phyloP scores from a whole-genome alignment of 2,113 vertebrate genomes.

The Thermophis baileyi region DNA sequence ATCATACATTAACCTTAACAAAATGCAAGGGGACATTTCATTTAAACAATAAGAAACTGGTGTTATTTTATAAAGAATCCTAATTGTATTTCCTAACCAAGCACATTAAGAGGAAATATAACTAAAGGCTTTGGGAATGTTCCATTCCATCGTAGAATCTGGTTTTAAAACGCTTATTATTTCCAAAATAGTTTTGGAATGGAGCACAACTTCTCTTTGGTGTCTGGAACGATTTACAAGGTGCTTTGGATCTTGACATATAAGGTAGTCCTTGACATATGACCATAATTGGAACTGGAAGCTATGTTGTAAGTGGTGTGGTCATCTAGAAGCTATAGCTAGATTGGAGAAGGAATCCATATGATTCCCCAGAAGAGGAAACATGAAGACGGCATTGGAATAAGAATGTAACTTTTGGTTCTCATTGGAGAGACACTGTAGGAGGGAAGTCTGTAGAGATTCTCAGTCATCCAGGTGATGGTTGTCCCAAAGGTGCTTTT shows the following conservation, averaged over 20 bases:
- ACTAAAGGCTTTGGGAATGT: background rate
- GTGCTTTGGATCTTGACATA: background rate
- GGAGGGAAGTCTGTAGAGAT: no score
- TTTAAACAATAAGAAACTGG: background rate
- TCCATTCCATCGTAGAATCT: background rate
- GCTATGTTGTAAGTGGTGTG: background rate
- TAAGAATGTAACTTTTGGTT: background rate
- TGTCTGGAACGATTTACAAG: background rate
- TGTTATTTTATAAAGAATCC: background rate
- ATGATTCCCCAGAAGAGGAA: no score
- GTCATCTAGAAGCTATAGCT: no score
- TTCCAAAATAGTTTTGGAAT: background rate
- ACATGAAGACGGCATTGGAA: no score
- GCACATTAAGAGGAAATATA: background rate
- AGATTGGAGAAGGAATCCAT: no score
- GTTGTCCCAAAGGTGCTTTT: no score
- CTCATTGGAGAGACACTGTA: no score
- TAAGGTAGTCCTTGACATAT: background rate
- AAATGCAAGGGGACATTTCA: background rate
- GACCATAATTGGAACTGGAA: background rate
- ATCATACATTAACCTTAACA: background rate
- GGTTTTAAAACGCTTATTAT: background rate
- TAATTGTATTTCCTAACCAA: background rate
- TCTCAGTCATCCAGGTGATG: no score
- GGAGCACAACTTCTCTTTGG: background rate